phyloP scores from a whole-genome alignment of 2,113 vertebrate species.

The Amazona guildingii region DNA sequence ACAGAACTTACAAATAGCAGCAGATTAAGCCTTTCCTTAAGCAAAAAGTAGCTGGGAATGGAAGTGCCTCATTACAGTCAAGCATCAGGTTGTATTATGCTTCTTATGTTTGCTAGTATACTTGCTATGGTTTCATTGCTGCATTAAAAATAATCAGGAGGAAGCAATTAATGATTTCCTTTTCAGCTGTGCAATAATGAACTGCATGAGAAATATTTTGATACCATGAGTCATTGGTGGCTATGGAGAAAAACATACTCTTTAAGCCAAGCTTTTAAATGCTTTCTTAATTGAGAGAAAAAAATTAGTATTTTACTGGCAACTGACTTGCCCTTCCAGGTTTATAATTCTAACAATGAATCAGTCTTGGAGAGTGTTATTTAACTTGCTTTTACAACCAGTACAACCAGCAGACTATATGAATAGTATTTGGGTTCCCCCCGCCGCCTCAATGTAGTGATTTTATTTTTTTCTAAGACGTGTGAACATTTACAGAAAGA shows the following conservation, averaged over 20 bases:
- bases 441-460: not conserved
- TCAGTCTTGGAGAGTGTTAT: not conserved
- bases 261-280: not conserved
- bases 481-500: not conserved
- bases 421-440: not conserved
- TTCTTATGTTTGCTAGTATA: not conserved
- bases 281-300: not conserved
- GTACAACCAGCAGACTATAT: not conserved
- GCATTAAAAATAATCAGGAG: not conserved
- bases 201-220: not conserved
- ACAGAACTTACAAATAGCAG: not conserved
- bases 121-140: constrained; percentile 1
- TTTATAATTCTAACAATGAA: not conserved
- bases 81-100: not conserved
- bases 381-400: not conserved
- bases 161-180: not conserved
- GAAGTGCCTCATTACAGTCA: not conserved
- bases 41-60: not conserved
- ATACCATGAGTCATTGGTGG: not conserved
- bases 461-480: not conserved
- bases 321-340: not conserved
- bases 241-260: not conserved
- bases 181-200: not conserved
- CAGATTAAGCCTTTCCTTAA: not conserved
- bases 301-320: not conserved